These are phyloP conservation scores for Carterocephalus palaemon DNA, from an alignment of 2,888 invertebrate genomes.

Conservation along the genomic window DNA sequence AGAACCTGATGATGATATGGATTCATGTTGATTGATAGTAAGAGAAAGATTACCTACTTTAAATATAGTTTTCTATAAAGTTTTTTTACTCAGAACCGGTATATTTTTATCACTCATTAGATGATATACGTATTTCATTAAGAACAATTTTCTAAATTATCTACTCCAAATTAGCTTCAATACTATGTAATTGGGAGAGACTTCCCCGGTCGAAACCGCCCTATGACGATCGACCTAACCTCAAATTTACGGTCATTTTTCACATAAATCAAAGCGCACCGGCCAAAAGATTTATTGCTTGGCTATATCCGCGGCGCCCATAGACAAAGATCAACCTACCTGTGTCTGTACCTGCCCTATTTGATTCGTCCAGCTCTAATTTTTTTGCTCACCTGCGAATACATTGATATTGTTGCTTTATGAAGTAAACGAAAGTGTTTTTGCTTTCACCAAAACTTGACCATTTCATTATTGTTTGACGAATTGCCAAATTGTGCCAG, in stretches of 20 bases:
- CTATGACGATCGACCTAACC: constrained; percentile 60
- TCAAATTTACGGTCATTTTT: constrained; percentile 78
- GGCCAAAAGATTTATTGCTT: constrained; percentile 71
- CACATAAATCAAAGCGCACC: constrained; percentile 77
- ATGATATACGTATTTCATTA: too few relatives aligned
- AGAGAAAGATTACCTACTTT: too few relatives aligned
- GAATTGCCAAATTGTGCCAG: constrained; percentile 10
- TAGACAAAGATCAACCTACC: constrained; percentile 44
- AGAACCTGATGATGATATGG: too few relatives aligned
- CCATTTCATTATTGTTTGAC: constrained; percentile 9
- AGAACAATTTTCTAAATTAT: constrained; percentile 40
- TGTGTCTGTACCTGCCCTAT: too few relatives aligned
- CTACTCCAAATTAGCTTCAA: constrained; percentile 35
- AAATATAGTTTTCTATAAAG: too few relatives aligned
- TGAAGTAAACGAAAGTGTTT: constrained; percentile 53
- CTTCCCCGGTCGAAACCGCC: constrained; percentile 49
- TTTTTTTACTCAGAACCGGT: too few relatives aligned
- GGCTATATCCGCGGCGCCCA: constrained; percentile 50
- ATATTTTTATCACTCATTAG: too few relatives aligned
- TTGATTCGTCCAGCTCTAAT: constrained; percentile 46
- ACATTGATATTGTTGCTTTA: constrained; percentile 56
- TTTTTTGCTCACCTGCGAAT: constrained; percentile 44
- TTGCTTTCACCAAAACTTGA: constrained; percentile 16
- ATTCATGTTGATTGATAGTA: too few relatives aligned
- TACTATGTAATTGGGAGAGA: constrained; percentile 53